phyloP scores from a whole-genome alignment of 2,888 invertebrate genomes.

The Antheraea assamensis region DNA sequence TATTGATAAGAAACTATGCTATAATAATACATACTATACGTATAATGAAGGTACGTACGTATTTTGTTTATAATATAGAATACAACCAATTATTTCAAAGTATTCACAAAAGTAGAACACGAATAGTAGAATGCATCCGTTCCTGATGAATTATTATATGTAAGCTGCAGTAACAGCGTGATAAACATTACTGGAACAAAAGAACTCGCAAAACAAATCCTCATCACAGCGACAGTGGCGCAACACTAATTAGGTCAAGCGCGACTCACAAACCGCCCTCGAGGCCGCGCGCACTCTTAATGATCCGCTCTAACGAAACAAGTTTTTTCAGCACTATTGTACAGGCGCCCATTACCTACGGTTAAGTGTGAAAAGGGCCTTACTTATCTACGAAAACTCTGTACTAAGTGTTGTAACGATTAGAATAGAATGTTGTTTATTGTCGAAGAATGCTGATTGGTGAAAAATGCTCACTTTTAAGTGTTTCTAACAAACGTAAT shows the following conservation, averaged over 20 bases:
- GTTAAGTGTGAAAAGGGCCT: conserved; percentile 29
- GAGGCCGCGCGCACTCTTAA: conserved; percentile 64
- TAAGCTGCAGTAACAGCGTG: conserved; percentile 30
- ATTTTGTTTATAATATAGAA: too few species aligned
- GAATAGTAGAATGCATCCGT: too few species aligned
- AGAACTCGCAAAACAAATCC: conserved; percentile 58
- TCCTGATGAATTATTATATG: conserved; percentile 19
- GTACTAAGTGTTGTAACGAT: conserved; percentile 1
- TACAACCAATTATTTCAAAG: too few species aligned
- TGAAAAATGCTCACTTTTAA: background rate
- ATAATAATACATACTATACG: too few species aligned
- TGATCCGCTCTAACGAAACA: conserved; percentile 72
- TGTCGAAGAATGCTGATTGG: too few species aligned
- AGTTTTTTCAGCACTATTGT: conserved; percentile 64
- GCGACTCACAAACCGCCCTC: conserved; percentile 64
- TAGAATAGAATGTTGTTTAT: background rate
- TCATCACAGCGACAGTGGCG: conserved; percentile 59
- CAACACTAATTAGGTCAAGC: conserved; percentile 72
- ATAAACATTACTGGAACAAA: conserved; percentile 49
- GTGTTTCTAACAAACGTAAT: background rate
- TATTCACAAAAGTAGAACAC: too few species aligned
- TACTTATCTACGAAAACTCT: conserved; percentile 18
- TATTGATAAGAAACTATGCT: too few species aligned
- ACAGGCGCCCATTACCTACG: conserved; percentile 28
- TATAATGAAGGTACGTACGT: too few species aligned